phyloP scores from a whole-genome alignment of 2,888 invertebrate species.

The Microctonus hyperodae region DNA sequence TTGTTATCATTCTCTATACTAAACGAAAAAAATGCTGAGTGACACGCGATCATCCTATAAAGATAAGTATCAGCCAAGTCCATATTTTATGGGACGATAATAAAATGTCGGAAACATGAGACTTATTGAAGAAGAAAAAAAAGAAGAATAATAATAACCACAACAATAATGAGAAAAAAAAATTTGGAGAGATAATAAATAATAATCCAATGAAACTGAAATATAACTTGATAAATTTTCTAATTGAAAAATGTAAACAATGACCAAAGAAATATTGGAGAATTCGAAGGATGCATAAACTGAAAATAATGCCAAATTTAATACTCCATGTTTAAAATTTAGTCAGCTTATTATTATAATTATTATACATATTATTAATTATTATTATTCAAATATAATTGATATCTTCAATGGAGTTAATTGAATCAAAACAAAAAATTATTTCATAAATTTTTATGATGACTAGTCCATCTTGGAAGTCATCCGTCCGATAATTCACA shows the following conservation, averaged over 20 bases:
- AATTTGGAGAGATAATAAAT: not conserved
- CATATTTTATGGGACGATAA: not conserved
- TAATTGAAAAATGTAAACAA: not conserved
- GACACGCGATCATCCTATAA: not conserved
- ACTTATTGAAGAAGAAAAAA: not conserved
- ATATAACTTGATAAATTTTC: not conserved
- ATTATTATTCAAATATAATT: not conserved
- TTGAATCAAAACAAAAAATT: not conserved
- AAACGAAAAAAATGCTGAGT: not conserved
- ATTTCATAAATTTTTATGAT: conserved; percentile 21
- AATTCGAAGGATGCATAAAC: not conserved
- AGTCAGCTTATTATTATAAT: not conserved
- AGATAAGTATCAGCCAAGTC: not conserved
- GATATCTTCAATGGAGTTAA: not conserved
- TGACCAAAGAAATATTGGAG: not conserved
- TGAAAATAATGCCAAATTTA: not conserved
- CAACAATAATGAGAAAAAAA: not conserved
- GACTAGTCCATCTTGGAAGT: conserved; percentile 37
- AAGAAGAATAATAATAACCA: not conserved
- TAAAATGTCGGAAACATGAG: not conserved
- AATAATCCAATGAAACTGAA: not conserved
- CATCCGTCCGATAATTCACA: conserved; percentile 48
- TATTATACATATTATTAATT: not conserved
- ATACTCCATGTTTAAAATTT: not conserved
- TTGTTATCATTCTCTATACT: too few relatives aligned